Base-by-base conservation (phyloP, 1,140 invertebrate genomes). In the Asbolus verrucosus region DNA sequence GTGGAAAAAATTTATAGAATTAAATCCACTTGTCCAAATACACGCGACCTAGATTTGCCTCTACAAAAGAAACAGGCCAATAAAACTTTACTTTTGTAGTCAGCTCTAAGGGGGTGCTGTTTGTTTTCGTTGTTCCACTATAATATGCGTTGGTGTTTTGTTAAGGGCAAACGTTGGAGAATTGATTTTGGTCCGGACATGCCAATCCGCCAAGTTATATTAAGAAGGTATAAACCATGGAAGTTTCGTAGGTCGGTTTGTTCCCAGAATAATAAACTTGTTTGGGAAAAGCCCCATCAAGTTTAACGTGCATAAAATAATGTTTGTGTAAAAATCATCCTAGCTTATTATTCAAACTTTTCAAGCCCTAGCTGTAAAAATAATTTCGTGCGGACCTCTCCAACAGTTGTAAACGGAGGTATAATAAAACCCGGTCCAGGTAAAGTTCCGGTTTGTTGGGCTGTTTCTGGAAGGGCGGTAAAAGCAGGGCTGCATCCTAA, bases 181-280 rank as follows among this genome's bases (percentile, higher is more conserved):
- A 46, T 54, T 11, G 46, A 21, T 27, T 36, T 54, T 21, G n/a
- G 21, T 27, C 21, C 46, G 46, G 46, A 54, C 46, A 54, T 54
- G 46, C 46, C 46, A 54, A 54, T 54, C 46, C 27, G n/a, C 46
- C 8, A 54, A 54, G n/a, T 54, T 54, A 21, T 54, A 27, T 27
- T 54, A 54, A 54, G 46, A 21, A 30, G 46, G 21, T 24, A 54
- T 13, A 4, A 54, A 54, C 46, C 27, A 27, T 9, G 8, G 19
- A 54, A 54, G 19, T 54, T 54, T 54, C 21, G 11, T 36, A 11
- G 33, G 33, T 36, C 33, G 33, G 33, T 36, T 36, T 36, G 33
- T 54, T 54, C 46, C 46, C 46, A 54, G 46, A 54, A 54, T 54
- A 54, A 54, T 54, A 54, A 54, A 54, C 46, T 54, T 54, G 46